Evolutionary conservation across 1,140 invertebrate species (phyloP), one percentile per base, ranked within the genome.

Genomic region (Scaptomyza montana): DNA sequence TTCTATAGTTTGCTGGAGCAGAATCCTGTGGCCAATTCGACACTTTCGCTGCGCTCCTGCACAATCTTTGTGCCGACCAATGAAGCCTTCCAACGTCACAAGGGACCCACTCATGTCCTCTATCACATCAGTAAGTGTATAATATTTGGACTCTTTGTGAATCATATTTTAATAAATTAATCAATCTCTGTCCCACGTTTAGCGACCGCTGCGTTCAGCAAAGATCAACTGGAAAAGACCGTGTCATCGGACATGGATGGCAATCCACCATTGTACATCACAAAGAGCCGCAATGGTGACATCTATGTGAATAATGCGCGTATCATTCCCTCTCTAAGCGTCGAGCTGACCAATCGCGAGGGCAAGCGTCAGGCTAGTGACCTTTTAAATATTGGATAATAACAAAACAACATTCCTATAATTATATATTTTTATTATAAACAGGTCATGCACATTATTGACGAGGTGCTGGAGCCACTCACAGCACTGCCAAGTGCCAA

Each of bases 241-340:
- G 93, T 96, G 81, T 94, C 94, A 28, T 96, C 96, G 12, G 95
- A 97, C 90, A 93, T 96, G 74, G 95, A 95, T 25, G 96, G 96
- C 13, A 96, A 96, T 92, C 96, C 96, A 1, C 96, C 96, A 3
- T 91, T 97, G 51, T 97, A 96, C 95, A 94, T 97, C 39, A 96
- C 96, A 30, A 93, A 94, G 60, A 93, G 93, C 61, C 92, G 93
- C 3, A 93, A 93, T 53, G 94, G 96, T 60, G 95, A 96, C 63
- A 94, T 96, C 70, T 97, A 94, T 92, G 94, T 97, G 61, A 97
- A 97, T 91, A 97, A 97, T 91, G 96, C 96, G 0, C 95, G 94
- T 92, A 93, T 97, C 39, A 91, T 95, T 54, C 92, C 94, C 30
- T 93, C 94, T n/a, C 93, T 94, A n/a, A 95, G 95, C 21, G 94